Evolutionary conservation across 2,888 invertebrate species (phyloP), one percentile per base, ranked within the genome.

Genomic region (Drosophila acutilabella): DNA sequence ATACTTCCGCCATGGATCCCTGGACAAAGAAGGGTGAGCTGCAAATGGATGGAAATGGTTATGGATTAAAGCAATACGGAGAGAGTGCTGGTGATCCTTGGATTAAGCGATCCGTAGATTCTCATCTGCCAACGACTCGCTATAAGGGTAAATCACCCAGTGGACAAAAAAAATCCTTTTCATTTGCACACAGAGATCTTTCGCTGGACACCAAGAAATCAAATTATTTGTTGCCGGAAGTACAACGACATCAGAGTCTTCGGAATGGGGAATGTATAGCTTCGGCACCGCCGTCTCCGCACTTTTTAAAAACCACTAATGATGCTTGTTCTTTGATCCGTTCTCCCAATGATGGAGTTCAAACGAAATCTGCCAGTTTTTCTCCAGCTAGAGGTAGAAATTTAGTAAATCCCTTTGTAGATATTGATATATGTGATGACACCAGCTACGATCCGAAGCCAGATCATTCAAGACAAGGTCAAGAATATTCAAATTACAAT

Each of bases 1-100:
- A 92, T 73, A 85, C 89, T 30, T 90, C 92, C 52, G 83, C 90
- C 6, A 59, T 71, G 20, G 92, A 93, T 81, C 92, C 92, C n/a
- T 92, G 92, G 92, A 83, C 91, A 16, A 92, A 91, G 78, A 90
- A 91, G 81, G 71, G 88, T 2, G 88, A 88, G 20, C 48, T 64
- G 36, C 50, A 78, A 81, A 36, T 62, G 59, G 56, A 40, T 26
- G 20, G 45, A 14, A 48, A 30, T 30, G 30, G 30, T 14, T 51
- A 30, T 30, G 30, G 30, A 16, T 50, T 59, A 41, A 70, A 59
- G 38, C 67, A 74, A 53, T 26, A 45, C 18, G 58, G 45, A 6
- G 66, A 53, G 45, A 60, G 53, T 64, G 44, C 57, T 26, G 56
- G 48, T 11, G 90, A 92, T 78, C 91, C 92, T 6, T 92, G 92